Evolutionary conservation across 1,140 invertebrate species (phyloP).

Genomic region (Helicoverpa armigera): DNA sequence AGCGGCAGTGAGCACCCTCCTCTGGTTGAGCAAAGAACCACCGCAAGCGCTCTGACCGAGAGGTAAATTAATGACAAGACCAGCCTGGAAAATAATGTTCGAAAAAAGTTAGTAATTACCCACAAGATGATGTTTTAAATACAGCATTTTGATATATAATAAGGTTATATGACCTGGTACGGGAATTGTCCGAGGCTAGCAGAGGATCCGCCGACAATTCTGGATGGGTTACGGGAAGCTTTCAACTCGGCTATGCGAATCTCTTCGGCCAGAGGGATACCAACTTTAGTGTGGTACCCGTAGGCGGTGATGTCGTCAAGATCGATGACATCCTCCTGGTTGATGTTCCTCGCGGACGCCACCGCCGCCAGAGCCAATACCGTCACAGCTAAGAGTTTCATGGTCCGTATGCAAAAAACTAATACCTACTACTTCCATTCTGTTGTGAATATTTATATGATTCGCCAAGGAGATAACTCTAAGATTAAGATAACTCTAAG

Average conservation of each 20-base stretch:
- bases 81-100: constrained; percentile 53
- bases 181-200: constrained; percentile 60
- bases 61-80: constrained; percentile 54
- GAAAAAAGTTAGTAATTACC: no score
- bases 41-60: constrained; percentile 59
- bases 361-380: constrained; percentile 22
- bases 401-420: neutral
- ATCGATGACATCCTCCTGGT: constrained; percentile 39
- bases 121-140: neutral
- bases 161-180: constrained; percentile 54
- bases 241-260: constrained; percentile 55
- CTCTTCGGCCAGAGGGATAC: constrained; percentile 55
- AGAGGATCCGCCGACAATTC: constrained; percentile 60
- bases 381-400: constrained; percentile 21
- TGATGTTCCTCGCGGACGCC: constrained; percentile 16
- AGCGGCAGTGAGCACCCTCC: constrained; percentile 64
- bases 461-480: no score
- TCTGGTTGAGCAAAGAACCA: constrained; percentile 54
- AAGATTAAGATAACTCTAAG: no score
- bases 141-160: no score
- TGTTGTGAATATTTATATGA: neutral
- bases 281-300: constrained; percentile 59
- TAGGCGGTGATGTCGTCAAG: constrained; percentile 57
- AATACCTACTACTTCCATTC: neutral
- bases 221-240: neutral